These are phyloP conservation scores for Anagyrus pseudococci DNA, from an alignment of 2,888 invertebrate species.

Conservation along the genomic window DNA sequence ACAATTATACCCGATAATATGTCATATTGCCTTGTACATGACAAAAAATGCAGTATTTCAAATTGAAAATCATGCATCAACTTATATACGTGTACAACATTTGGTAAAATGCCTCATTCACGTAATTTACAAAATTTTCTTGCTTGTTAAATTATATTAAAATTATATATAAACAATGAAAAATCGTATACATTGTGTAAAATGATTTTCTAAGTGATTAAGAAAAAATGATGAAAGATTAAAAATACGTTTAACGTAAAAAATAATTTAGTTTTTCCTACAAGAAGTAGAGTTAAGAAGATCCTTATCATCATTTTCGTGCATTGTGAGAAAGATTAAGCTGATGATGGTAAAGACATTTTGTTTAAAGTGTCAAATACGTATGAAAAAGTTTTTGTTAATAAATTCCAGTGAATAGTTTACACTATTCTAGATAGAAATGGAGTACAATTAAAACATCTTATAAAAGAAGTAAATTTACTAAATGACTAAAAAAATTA, in stretches of 20 bases:
- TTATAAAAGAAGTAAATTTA: background rate
- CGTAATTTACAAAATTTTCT: too few relatives aligned
- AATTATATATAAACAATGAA: slow-evolving; percentile 1
- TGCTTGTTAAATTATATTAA: too few relatives aligned
- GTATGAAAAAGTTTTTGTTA: slow-evolving; percentile 26
- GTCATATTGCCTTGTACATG: slow-evolving; percentile 3
- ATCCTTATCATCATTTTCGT: background rate
- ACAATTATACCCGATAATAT: slow-evolving; percentile 18
- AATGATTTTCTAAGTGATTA: slow-evolving; percentile 7
- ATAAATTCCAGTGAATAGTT: slow-evolving; percentile 12
- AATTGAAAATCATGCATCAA: slow-evolving; percentile 1
- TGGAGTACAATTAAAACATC: slow-evolving; percentile 11
- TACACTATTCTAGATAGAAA: slow-evolving; percentile 6
- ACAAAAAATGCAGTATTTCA: slow-evolving; percentile 11
- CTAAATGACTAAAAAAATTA: slow-evolving; percentile 1
- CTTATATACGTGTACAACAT: too few relatives aligned
- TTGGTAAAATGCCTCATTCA: too few relatives aligned
- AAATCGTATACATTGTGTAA: slow-evolving; percentile 18
- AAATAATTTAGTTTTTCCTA: background rate
- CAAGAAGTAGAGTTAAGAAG: too few relatives aligned
- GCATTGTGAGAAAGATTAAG: slow-evolving; percentile 5
- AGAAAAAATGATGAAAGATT: background rate
- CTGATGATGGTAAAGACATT: background rate
- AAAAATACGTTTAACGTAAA: background rate
- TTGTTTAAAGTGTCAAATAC: background rate